phyloP scores from a whole-genome alignment of 2,113 vertebrate genomes.

The Solenodon paradoxus region DNA sequence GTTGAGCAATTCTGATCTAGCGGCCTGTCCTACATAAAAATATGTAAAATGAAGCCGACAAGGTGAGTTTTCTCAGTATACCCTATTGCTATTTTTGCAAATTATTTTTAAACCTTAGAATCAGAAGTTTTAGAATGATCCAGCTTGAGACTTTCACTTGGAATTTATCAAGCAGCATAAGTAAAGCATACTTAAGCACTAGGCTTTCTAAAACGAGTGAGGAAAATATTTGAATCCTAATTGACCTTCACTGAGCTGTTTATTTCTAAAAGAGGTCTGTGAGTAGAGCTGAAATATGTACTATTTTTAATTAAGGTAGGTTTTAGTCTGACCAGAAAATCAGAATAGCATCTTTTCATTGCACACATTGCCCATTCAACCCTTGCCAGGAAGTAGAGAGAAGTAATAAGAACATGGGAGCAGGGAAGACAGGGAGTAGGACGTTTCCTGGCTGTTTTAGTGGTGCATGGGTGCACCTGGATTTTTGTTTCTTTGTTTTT shows the following conservation, averaged over 20 bases:
- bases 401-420: neutral
- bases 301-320: neutral
- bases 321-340: neutral
- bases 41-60: slow-evolving; percentile 24
- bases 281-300: neutral
- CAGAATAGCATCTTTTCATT: neutral
- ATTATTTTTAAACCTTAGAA: slow-evolving; percentile 64
- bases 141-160: slow-evolving; percentile 34
- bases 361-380: neutral
- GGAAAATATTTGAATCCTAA: slow-evolving; percentile 10
- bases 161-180: slow-evolving; percentile 30
- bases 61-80: slow-evolving; percentile 34
- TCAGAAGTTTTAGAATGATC: slow-evolving; percentile 41
- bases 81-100: slow-evolving; percentile 56
- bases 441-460: neutral
- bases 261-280: neutral
- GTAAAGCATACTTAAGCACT: neutral
- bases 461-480: neutral
- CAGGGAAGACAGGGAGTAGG: neutral
- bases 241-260: slow-evolving; percentile 36
- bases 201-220: neutral
- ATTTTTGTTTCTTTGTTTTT: neutral
- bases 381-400: neutral
- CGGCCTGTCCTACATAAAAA: slow-evolving; percentile 7
- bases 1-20: neutral